A percentile compares a stretch with the other conserved stretches of the same genome.
Evolutionary conservation across 2,113 vertebrate genomes (phyloP).

Genomic region (Microcebus jonahi): DNA sequence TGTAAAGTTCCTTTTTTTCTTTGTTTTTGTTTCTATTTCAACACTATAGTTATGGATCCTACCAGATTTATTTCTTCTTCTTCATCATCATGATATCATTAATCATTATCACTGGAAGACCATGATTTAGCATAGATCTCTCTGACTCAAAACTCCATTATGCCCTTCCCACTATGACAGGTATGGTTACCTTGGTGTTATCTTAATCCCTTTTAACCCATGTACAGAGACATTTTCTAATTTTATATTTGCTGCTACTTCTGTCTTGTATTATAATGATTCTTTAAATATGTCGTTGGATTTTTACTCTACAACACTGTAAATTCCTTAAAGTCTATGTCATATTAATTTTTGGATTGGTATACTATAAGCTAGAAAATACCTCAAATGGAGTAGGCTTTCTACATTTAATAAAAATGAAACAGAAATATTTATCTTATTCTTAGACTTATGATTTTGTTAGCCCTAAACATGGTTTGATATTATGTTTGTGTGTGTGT

Average conservation of each 20-base stretch:
- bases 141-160: neutral
- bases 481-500: neutral
- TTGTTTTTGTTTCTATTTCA: neutral
- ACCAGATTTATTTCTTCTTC: neutral
- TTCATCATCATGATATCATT: neutral
- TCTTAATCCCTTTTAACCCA: neutral
- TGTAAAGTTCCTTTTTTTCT: neutral
- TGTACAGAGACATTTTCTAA: neutral
- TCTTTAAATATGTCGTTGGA: neutral
- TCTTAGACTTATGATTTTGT: neutral
- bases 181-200: neutral
- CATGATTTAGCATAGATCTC: neutral
- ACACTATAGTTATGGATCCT: neutral
- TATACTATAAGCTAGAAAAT: neutral
- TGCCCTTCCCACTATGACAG: neutral
- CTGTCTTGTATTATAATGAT: neutral
- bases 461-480: neutral
- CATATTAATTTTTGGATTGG: neutral
- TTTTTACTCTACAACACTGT: neutral
- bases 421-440: neutral
- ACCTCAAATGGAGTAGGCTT: neutral
- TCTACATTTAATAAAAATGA: slow-evolving; percentile 11
- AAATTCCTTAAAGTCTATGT: neutral
- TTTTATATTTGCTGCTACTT: neutral
- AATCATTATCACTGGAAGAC: neutral